Percentiles rank a stretch among this genome's conserved stretches.
These are phyloP conservation scores for Pararge aegeria DNA, from an alignment of 1,140 invertebrate genomes.

Conservation along the genomic window DNA sequence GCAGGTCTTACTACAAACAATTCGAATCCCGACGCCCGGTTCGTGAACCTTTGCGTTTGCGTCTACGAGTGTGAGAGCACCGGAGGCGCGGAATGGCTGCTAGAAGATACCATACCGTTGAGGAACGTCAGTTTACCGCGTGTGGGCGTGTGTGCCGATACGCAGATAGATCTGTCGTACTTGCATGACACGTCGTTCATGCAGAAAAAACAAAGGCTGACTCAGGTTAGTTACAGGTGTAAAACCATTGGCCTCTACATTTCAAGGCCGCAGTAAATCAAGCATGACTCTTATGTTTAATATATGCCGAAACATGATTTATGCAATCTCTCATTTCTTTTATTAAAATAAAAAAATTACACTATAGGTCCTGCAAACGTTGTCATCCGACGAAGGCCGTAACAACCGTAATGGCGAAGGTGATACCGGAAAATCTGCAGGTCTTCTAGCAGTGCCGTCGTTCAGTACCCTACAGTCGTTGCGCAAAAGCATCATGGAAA, in stretches of 20 bases:
- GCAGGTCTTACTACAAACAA: constrained; percentile 53
- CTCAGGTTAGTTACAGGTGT: constrained; percentile 79
- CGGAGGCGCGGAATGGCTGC: constrained; percentile 98
- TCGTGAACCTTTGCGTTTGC: constrained; percentile 96
- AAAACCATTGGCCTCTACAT: too few species aligned
- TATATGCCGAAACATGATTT: background rate
- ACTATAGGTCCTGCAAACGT: constrained; percentile 79
- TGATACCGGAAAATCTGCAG: constrained; percentile 77
- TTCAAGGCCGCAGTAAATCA: too few species aligned
- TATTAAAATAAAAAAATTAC: background rate
- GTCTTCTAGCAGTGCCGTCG: constrained; percentile 93
- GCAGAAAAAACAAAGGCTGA: constrained; percentile 88
- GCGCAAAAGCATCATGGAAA: constrained; percentile 93
- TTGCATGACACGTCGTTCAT: constrained; percentile 90
- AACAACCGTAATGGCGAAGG: constrained; percentile 80
- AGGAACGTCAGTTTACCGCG: constrained; percentile 92
- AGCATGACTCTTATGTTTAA: too few species aligned
- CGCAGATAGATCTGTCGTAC: constrained; percentile 90
- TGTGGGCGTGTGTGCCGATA: constrained; percentile 85
- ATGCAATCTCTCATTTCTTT: background rate
- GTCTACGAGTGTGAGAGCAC: constrained; percentile 99
- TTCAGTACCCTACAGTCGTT: constrained; percentile 95
- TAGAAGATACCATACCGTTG: constrained; percentile 97
- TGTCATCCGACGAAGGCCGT: constrained; percentile 82
- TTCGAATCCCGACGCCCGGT: constrained; percentile 86